Conservation (phyloP, 2,113 vertebrate genomes). For the Myrmecophaga tridactyla region DNA sequence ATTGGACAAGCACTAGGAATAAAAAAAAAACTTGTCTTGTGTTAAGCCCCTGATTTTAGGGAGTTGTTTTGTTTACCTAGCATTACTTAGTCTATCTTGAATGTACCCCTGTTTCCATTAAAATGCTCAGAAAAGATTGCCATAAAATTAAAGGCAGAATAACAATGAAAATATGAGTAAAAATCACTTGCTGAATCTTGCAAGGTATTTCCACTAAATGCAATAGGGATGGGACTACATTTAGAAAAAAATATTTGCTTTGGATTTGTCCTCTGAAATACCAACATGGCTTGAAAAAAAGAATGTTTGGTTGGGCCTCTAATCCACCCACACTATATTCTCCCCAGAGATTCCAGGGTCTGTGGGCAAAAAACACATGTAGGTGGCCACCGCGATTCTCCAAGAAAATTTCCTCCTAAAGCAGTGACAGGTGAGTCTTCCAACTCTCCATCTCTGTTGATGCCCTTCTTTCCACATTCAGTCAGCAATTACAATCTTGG, state of each 20-base stretch:
- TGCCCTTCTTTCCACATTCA: background rate
- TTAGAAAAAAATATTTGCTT: background rate
- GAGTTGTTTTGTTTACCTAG: background rate
- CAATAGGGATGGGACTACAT: background rate
- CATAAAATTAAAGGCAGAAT: slow-evolving; percentile 33
- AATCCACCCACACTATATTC: background rate
- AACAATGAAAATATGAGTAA: background rate
- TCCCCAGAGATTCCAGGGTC: background rate
- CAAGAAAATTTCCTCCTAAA: slow-evolving; percentile 1
- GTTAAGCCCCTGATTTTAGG: slow-evolving; percentile 2
- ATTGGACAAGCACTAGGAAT: background rate
- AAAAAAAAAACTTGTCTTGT: background rate
- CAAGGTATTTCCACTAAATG: slow-evolving; percentile 10
- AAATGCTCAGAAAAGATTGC: slow-evolving; percentile 43
- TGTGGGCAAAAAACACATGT: background rate
- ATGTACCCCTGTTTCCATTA: background rate
- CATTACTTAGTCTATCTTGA: background rate
- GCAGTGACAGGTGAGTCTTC: background rate
- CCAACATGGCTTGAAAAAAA: background rate
- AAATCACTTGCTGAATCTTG: slow-evolving; percentile 1
- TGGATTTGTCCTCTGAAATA: background rate
- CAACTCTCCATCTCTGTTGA: background rate
- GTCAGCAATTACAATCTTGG: background rate
- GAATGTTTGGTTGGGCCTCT: background rate
- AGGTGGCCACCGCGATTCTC: background rate